Percentiles rank a stretch among this genome's conserved stretches.
These are phyloP conservation scores for Eutrigla gurnardus DNA, from an alignment of 2,797 vertebrate species.

Conservation along the genomic window DNA sequence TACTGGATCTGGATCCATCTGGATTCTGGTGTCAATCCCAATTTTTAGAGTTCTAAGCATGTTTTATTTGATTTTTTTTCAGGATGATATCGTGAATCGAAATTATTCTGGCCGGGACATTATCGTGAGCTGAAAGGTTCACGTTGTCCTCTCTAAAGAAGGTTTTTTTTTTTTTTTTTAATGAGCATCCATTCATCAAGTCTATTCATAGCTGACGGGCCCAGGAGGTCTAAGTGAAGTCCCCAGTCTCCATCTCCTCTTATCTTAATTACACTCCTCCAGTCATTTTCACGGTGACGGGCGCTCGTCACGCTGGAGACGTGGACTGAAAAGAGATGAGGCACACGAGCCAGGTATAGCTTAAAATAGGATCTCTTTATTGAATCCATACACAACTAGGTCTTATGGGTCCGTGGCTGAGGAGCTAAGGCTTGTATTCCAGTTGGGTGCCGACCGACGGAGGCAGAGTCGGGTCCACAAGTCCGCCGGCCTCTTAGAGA, in stretches of 20 bases:
- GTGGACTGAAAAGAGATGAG: constrained; percentile 37
- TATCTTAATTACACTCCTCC: constrained; percentile 56
- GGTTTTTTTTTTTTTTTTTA: too few relatives aligned
- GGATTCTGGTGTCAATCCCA: too few relatives aligned
- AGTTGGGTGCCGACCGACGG: constrained; percentile 68
- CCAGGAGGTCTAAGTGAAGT: constrained; percentile 54
- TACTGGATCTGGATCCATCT: too few relatives aligned
- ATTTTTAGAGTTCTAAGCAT: too few relatives aligned
- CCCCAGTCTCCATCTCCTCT: constrained; percentile 54
- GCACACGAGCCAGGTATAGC: constrained; percentile 37
- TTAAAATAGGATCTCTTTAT: constrained; percentile 78
- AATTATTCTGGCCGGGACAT: too few relatives aligned
- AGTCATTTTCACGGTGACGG: constrained; percentile 42
- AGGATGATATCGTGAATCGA: too few relatives aligned
- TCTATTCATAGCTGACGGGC: constrained; percentile 69
- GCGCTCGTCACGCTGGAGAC: constrained; percentile 7
- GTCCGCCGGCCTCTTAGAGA: constrained; percentile 10
- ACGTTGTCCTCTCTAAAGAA: too few relatives aligned
- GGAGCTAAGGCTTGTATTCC: constrained; percentile 53
- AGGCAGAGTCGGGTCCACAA: constrained; percentile 22
- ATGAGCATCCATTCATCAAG: constrained; percentile 61
- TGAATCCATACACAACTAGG: constrained; percentile 65
- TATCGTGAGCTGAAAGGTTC: too few relatives aligned
- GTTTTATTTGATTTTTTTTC: too few relatives aligned
- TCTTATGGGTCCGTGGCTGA: constrained; percentile 41